Evolutionary conservation across 1,140 invertebrate species (phyloP).

Genomic region (Drosophila rhopaloa): DNA sequence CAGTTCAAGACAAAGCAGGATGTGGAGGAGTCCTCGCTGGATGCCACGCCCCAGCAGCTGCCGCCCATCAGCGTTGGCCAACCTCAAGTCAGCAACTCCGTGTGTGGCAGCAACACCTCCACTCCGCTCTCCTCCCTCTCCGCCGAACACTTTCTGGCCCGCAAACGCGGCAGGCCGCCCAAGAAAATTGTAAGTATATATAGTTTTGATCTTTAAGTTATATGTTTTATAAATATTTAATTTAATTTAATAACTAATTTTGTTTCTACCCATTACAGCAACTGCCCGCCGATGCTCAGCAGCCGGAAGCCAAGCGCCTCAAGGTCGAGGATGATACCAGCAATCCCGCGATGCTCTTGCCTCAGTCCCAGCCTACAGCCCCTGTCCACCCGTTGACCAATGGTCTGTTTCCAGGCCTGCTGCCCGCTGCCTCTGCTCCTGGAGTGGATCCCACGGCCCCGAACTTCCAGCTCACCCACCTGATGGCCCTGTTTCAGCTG

Average conservation of each 20-base stretch:
- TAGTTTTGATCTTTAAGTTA: no score
- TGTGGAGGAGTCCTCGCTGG: constrained; percentile 49
- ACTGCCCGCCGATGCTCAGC: constrained; percentile 60
- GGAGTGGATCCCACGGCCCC: constrained; percentile 54
- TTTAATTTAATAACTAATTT: neutral
- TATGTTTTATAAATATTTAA: no score
- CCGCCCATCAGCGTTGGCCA: constrained; percentile 1
- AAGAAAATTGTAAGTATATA: constrained; percentile 77
- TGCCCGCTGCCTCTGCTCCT: constrained; percentile 61
- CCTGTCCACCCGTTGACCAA: constrained; percentile 21
- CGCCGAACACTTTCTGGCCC: constrained; percentile 77
- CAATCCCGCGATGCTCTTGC: constrained; percentile 21
- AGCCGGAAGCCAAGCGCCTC: constrained; percentile 61
- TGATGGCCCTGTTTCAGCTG: constrained; percentile 81
- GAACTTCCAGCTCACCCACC: constrained; percentile 78
- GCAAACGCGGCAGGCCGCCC: constrained; percentile 78
- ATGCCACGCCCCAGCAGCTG: constrained; percentile 25
- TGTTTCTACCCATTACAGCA: constrained; percentile 40
- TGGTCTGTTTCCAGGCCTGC: constrained; percentile 47
- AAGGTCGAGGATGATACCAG: constrained; percentile 51
- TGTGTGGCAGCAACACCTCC: constrained; percentile 41
- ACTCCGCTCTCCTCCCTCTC: constrained; percentile 77
- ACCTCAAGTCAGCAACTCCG: neutral
- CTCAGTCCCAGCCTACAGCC: constrained; percentile 3
- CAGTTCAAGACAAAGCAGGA: constrained; percentile 88